Conservation (phyloP, 2,797 vertebrate species). For the Cichlasoma orientale region DNA sequence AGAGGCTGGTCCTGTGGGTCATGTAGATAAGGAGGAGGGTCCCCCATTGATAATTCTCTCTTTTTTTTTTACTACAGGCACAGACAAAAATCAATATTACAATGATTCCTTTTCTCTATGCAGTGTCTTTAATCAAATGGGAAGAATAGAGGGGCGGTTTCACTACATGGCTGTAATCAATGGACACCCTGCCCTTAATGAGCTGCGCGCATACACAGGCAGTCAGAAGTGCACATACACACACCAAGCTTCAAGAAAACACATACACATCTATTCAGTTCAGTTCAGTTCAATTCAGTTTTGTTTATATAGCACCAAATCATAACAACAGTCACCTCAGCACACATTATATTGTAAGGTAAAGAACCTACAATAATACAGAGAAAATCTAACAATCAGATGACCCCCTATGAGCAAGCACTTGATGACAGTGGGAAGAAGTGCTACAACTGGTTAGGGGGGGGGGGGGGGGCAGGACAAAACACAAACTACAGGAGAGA, state of each 20-base stretch:
- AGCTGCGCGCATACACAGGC: constrained; percentile 39
- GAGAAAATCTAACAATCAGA: too few relatives aligned
- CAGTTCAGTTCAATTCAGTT: too few relatives aligned
- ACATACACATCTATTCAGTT: not conserved
- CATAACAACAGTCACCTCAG: too few relatives aligned
- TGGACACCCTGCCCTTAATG: constrained; percentile 32
- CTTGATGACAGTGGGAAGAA: too few relatives aligned
- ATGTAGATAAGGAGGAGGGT: constrained; percentile 27
- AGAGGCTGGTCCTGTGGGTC: not conserved
- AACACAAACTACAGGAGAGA: too few relatives aligned
- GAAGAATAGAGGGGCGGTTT: constrained; percentile 39
- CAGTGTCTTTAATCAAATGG: constrained; percentile 54
- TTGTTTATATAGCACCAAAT: too few relatives aligned
- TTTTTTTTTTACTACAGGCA: constrained; percentile 16
- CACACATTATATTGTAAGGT: too few relatives aligned
- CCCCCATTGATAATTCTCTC: constrained; percentile 9
- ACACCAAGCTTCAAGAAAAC: not conserved
- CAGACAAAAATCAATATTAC: constrained; percentile 42
- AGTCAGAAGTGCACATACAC: not conserved
- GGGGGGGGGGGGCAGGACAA: too few relatives aligned
- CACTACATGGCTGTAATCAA: constrained; percentile 59
- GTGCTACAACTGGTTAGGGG: too few relatives aligned
- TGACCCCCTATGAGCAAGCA: too few relatives aligned
- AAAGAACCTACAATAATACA: too few relatives aligned
- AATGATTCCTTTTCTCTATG: constrained; percentile 35